phyloP scores from a whole-genome alignment of 2,797 vertebrate genomes.

The Crotalus adamanteus region DNA sequence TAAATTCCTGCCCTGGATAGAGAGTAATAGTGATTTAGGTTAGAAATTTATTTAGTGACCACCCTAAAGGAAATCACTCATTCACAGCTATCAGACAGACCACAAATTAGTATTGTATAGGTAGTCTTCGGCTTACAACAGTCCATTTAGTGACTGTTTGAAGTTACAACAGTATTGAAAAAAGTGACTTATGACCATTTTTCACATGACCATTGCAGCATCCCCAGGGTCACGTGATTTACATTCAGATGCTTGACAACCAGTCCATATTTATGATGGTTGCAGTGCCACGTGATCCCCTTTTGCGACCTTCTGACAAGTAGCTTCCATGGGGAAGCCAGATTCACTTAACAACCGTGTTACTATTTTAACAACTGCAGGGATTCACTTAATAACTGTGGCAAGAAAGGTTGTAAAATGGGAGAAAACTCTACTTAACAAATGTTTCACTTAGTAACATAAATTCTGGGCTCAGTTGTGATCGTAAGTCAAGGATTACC shows the following conservation, averaged over 20 bases:
- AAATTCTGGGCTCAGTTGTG: background rate
- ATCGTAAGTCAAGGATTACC: background rate
- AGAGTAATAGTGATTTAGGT: background rate
- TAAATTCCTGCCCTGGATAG: background rate
- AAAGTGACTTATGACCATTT: background rate
- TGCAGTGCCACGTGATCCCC: background rate
- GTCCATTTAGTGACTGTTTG: background rate
- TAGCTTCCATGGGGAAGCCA: background rate
- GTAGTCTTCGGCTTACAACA: background rate
- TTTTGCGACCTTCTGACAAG: background rate
- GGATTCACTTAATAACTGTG: too few relatives aligned
- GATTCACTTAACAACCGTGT: background rate
- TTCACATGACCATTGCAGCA: background rate
- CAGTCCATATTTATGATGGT: background rate
- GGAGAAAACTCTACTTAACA: background rate
- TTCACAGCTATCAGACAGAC: background rate
- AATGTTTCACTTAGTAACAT: background rate
- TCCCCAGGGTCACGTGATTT: background rate
- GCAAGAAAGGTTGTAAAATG: too few relatives aligned
- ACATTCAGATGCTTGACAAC: background rate
- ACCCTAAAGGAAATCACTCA: background rate
- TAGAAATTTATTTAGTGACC: background rate
- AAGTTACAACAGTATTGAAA: background rate
- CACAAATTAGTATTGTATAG: background rate
- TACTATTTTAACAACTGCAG: too few relatives aligned